Evolutionary conservation across 2,113 vertebrate genomes (phyloP).

Genomic region (Oreochromis niloticus): DNA sequence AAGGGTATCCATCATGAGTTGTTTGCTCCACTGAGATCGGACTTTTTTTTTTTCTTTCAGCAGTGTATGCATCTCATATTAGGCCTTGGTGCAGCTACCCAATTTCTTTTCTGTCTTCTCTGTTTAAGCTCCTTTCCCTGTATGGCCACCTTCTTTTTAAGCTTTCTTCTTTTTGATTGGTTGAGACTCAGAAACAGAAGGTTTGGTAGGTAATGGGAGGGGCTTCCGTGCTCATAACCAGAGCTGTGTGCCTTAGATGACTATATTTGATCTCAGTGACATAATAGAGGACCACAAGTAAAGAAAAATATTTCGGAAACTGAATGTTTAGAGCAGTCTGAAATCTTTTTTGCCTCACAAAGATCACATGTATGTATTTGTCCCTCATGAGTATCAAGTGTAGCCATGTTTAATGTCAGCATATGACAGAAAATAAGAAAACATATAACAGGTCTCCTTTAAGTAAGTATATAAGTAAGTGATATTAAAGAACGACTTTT

Average conservation of each 20-base stretch:
- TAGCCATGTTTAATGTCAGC: not conserved
- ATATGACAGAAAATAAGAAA: not conserved
- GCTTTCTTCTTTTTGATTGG: not conserved
- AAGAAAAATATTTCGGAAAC: not conserved
- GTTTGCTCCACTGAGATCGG: not conserved
- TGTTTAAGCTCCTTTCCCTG: not conserved
- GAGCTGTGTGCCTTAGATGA: not conserved
- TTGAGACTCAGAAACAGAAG: not conserved
- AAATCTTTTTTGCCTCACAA: not conserved
- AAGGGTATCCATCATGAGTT: not conserved
- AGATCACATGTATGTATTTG: not conserved
- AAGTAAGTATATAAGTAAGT: not conserved
- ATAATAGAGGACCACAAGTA: not conserved
- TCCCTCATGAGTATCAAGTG: no score
- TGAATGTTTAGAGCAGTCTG: not conserved
- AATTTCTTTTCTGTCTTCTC: not conserved
- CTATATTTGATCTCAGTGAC: not conserved
- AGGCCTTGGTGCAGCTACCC: not conserved
- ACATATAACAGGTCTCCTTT: not conserved
- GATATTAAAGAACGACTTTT: not conserved
- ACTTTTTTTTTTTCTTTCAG: not conserved
- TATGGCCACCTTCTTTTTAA: not conserved
- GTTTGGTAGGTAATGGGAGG: not conserved
- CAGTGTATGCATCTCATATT: not conserved
- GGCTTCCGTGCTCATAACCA: not conserved